Base-by-base conservation (phyloP, 1,140 invertebrate genomes). In the Drosophila sturtevanti region DNA sequence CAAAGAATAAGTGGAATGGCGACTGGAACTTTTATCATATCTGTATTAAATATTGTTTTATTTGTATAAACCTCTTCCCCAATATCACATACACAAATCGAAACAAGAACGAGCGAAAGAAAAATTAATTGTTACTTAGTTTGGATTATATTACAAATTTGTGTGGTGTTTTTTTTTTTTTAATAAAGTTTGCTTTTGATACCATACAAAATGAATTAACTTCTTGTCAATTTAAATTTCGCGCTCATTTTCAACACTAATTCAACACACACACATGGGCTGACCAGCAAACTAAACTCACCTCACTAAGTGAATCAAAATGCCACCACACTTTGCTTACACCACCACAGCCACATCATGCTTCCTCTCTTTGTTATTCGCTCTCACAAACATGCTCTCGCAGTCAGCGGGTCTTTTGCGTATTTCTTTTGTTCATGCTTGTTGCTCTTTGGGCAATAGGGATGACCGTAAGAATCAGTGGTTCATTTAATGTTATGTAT, bases 1-100 rank as follows among this genome's bases (percentile, higher is more conserved):
- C 37, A 90, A 85, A 68, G 91, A 90, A 54, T 92, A 11, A 63
- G 2, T 11, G 10, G 10, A 27, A 18, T 4, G 27, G 27, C 27
- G 27, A 7, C 4, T 31, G 6, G 6, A 31, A 1, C 12, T 24
- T 5, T 58, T 55, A 34, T 65, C 35, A 31, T 76, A 63, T 54
- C 54, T 74, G 56, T 71, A n/a, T 66, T 61, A 41, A 60, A 56
- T 51, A 52, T 63, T 68, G 64, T 75, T 76, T 77, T 74, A 56
- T 65, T 77, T 54, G 71, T 61, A 70, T 54, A 41, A 56, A 51
- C 14, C 18, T 65, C 1, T 31, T 31, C 38, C 34, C 44, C n/a
- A 55, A 75, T 66, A 77, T 60, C n/a, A 14, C 11, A 41, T 41
- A 41, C 38, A 16, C 38, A 16, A 41, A 41, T 14, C 38, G 2